A percentile compares a stretch with the other conserved stretches of the same genome.
Conservation (phyloP, 1,140 invertebrate genomes). For the Eurosta solidaginis region DNA sequence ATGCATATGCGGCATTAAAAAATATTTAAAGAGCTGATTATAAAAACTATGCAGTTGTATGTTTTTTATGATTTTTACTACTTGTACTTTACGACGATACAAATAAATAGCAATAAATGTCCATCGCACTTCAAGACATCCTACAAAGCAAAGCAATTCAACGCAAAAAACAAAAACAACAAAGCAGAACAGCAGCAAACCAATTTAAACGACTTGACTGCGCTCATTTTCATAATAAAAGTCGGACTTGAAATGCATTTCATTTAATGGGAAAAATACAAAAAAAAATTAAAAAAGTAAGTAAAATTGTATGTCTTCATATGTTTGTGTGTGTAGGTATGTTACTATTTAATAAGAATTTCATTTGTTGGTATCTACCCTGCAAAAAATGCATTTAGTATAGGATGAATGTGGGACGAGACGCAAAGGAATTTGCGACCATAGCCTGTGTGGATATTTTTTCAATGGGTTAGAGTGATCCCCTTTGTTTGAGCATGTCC, state of each 20-base stretch:
- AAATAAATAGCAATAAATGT: background rate
- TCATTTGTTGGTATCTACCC: too few species aligned
- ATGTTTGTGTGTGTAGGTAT: background rate
- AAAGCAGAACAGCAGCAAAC: background rate
- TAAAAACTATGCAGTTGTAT: background rate
- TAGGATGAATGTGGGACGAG: too few species aligned
- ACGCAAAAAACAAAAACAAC: background rate
- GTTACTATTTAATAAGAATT: background rate
- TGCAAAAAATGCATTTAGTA: too few species aligned
- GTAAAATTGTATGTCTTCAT: background rate
- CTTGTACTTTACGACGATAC: background rate
- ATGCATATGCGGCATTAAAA: too few species aligned
- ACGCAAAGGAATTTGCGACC: too few species aligned
- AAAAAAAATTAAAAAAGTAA: too few species aligned
- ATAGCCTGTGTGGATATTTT: too few species aligned
- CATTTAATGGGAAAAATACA: background rate
- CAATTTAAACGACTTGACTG: slow-evolving; percentile 18
- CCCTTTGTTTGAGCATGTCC: too few species aligned
- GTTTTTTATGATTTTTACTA: background rate
- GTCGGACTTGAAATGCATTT: slow-evolving; percentile 22
- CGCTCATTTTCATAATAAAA: slow-evolving; percentile 23
- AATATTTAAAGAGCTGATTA: background rate
- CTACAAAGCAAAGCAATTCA: background rate
- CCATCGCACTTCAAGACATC: background rate
- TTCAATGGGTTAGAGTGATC: too few species aligned